These are phyloP conservation scores for Dryobotodes eremita DNA, from an alignment of 2,888 invertebrate genomes.

Conservation along the genomic window DNA sequence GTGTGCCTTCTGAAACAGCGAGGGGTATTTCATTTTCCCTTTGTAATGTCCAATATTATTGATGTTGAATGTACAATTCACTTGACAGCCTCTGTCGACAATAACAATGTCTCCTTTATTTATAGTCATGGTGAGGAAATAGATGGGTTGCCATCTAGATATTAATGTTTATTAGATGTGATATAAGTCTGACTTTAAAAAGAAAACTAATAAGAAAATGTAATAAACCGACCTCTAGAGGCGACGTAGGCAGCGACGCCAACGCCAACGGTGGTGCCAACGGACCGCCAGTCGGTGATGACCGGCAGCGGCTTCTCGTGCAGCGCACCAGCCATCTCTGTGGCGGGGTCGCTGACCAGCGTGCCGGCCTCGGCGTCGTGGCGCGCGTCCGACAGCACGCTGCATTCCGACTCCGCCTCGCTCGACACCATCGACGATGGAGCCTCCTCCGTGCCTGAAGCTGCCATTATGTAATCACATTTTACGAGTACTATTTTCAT, in stretches of 20 bases:
- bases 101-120: constrained; percentile 3
- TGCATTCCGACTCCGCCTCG: constrained; percentile 87
- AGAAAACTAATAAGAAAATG: not conserved
- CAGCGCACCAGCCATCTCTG: constrained; percentile 65
- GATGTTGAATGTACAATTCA: no score
- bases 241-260: constrained; percentile 72
- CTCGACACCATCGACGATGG: constrained; percentile 88
- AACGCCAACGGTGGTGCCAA: constrained; percentile 70
- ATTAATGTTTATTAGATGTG: not conserved
- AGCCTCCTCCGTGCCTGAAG: constrained; percentile 84
- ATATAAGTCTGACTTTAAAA: not conserved
- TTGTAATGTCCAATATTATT: not conserved
- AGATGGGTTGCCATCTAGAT: not conserved
- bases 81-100: not conserved
- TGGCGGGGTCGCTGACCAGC: constrained; percentile 66
- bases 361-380: constrained; percentile 73
- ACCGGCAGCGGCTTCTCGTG: constrained; percentile 74
- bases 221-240: constrained; percentile 79
- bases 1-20: not conserved
- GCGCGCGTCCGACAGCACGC: constrained; percentile 81
- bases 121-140: not conserved
- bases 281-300: constrained; percentile 77
- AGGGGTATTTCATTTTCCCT: not conserved
- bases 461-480: constrained; percentile 54
- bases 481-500: constrained; percentile 38